Evolutionary conservation across 2,797 vertebrate species (phyloP).

Genomic region (Galagoides demidoff): DNA sequence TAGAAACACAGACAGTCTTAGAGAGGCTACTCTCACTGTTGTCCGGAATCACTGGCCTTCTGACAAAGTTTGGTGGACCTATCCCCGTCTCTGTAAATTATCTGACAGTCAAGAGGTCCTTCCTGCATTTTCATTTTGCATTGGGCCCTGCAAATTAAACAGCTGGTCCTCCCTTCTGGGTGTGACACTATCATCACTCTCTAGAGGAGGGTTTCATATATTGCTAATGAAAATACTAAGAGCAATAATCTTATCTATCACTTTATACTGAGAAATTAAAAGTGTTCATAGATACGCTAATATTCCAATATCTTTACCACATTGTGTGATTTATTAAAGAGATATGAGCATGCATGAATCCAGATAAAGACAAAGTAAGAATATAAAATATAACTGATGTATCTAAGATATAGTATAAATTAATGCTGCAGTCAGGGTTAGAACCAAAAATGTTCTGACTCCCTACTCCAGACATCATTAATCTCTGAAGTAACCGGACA

Average conservation of each 20-base stretch:
- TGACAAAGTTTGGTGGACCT: too few relatives aligned
- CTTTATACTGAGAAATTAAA: constrained; percentile 28
- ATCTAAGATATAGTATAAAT: neutral
- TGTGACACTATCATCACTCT: neutral
- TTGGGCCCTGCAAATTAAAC: neutral
- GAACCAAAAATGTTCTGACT: neutral
- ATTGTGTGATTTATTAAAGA: constrained; percentile 21
- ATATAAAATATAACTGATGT: neutral
- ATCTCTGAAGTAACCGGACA: neutral
- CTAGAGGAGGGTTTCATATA: neutral
- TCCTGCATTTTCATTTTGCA: neutral
- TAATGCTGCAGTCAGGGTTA: neutral
- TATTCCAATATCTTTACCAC: neutral
- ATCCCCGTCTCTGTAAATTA: too few relatives aligned
- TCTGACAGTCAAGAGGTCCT: neutral
- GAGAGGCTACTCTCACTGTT: too few relatives aligned
- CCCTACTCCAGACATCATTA: neutral
- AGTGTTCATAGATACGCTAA: neutral
- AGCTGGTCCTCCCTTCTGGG: neutral
- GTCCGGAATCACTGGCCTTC: too few relatives aligned
- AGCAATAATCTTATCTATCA: neutral
- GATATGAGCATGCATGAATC: neutral
- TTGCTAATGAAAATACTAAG: neutral
- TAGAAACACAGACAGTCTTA: too few relatives aligned
- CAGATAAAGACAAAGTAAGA: neutral